Conservation (phyloP, 2,797 vertebrate species). For the Phoebastria nigripes region DNA sequence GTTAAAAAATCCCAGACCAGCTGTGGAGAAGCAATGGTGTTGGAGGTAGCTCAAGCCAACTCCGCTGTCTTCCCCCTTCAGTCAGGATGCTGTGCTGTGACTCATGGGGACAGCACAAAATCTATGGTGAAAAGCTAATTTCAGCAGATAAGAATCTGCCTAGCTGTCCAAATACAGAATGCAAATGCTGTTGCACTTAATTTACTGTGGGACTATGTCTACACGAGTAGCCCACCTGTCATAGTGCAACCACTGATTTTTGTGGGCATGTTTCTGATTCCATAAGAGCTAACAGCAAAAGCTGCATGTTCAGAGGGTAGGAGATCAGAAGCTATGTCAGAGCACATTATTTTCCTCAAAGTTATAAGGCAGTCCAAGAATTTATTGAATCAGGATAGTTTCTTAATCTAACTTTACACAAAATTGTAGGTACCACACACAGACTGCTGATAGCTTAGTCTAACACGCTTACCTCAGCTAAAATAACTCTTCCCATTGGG, state of each 20-base stretch:
- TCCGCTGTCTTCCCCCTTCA: neutral
- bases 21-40: neutral
- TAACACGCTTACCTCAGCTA: neutral
- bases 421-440: neutral
- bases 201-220: accelerated
- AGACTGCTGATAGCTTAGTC: neutral
- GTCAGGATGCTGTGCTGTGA: accelerated
- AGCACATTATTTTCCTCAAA: neutral
- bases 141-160: neutral
- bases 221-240: accelerated
- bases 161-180: neutral
- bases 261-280: neutral
- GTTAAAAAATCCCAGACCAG: neutral
- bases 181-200: neutral
- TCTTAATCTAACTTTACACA: neutral
- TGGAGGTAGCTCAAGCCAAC: neutral
- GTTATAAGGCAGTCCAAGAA: neutral
- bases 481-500: neutral
- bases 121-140: neutral
- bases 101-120: neutral
- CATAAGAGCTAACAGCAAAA: neutral
- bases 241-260: neutral
- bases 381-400: neutral
- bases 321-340: neutral
- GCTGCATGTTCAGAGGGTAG: neutral